Base-by-base conservation (phyloP, 1,140 invertebrate species). In the Apis laboriosa region DNA sequence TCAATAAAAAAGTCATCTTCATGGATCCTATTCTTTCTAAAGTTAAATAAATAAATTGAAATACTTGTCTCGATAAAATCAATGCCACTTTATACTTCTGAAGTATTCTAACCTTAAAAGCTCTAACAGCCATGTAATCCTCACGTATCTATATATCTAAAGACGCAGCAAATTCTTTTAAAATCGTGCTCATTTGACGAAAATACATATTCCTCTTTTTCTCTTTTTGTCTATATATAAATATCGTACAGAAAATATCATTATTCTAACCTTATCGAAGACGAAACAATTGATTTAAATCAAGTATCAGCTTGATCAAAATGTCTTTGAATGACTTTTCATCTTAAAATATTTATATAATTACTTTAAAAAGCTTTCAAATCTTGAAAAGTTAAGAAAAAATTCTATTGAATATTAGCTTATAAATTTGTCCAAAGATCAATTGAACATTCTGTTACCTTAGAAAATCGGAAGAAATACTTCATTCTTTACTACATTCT, bases 41-140 rank as follows among this genome's bases (percentile, higher is more conserved):
- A 3, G 9, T 34, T 58, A 67, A 67, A 60, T 82, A 82, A 82
- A 77, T 61, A 68, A 13, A 2, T 77, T 12, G 17, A 68, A 77
- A 82, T 68, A 76, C 64, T 82, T 61, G 7, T 56, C 56, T 8
- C 17, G 71, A 71, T 82, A 77, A 67, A 82, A 49, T 77, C 77
- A 77, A 82, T 82, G 64, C 73, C 55, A 24, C 55, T 61, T 21
- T 56, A 34, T 77, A 68, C 64, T 76, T 53, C 34, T 15, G 28
- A 56, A 60, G 11, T 76, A 68, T 21, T 67, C 61, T 81, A 67
- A 68, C 34, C 43, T 60, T 70, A 82, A 43, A 43, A 77, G 24
- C 56, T 15, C 64, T 82, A 77, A 53, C 24, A n/a, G 49, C 49
- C 53, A 67, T 19, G 8, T 43, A 43, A n/a, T 17, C 60, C 43